Evolutionary conservation across 2,113 vertebrate species (phyloP), one percentile per base, ranked within the genome.

Genomic region (Bucco capensis): DNA sequence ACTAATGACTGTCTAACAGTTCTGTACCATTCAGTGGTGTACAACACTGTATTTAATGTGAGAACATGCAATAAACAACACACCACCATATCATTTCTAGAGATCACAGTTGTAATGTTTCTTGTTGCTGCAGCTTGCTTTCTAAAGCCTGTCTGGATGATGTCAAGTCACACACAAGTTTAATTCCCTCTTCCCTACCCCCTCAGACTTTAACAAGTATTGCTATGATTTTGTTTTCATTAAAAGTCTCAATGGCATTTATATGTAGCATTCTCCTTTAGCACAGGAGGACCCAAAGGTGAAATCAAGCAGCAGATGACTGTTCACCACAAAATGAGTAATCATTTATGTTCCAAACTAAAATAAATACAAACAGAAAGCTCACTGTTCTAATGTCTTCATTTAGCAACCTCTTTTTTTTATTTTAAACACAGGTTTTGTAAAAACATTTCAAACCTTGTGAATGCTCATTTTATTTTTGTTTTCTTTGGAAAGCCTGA

Each of bases 311-410:
- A 86, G 70, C 62, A 89, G 66, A 86, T 40, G 38, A 92, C 81
- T 82, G 37, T 51, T 78, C 37, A 84, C 73, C 35, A 27, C 75
- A 85, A 60, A 92, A 82, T 72, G 86, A 87, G 71, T 66, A 84
- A 82, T 90, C 38, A 70, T 76, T 92, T 87, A 70, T 38, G n/a
- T 70, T 84, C 60, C 74, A 66, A 47, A n/a, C 71, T 87, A 79
- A 95, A 93, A 92, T 70, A 86, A 94, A 90, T 61, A 38, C 65
- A 78, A 90, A 46, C 73, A 94, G 67, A 91, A 91, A 83, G 72
- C 27, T 70, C 58, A 58, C 40, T 73, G 80, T 92, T 93, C 81
- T 81, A 44, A 76, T 73, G 70, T 53, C 76, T 88, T 83, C 58
- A 70, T 64, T 93, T 87, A 76, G 38, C 46, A 92, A 83, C 47